A percentile compares a stretch with the other conserved stretches of the same genome.
These are phyloP conservation scores for Ophion costatus DNA, from an alignment of 2,888 invertebrate genomes.

Conservation along the genomic window DNA sequence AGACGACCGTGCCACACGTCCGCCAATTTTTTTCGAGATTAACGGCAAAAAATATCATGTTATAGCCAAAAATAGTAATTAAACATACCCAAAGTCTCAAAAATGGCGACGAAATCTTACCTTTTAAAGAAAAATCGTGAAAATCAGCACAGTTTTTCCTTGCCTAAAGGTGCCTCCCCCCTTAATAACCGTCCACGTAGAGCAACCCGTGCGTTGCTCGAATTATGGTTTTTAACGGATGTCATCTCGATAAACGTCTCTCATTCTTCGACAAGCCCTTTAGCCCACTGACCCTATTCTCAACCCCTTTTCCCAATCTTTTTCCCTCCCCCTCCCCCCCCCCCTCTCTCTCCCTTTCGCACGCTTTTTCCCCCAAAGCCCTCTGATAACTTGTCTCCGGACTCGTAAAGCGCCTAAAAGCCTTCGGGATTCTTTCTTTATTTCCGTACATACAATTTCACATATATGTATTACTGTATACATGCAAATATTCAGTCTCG, in stretches of 20 bases:
- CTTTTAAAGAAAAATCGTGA: too few relatives aligned
- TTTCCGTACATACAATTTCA: constrained; percentile 17
- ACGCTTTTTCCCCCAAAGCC: constrained; percentile 67
- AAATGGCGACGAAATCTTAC: too few relatives aligned
- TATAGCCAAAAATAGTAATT: too few relatives aligned
- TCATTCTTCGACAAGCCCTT: constrained; percentile 63
- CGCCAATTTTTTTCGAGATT: too few relatives aligned
- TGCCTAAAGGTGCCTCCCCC: too few relatives aligned
- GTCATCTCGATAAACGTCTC: constrained; percentile 74
- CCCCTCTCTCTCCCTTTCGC: constrained; percentile 50
- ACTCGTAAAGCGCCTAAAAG: constrained; percentile 80
- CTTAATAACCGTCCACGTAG: background rate
- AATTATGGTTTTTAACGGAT: constrained; percentile 83
- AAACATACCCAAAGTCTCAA: too few relatives aligned
- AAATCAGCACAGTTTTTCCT: too few relatives aligned
- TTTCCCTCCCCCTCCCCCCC: constrained; percentile 64
- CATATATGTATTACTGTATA: background rate
- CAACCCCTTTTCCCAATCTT: constrained; percentile 52
- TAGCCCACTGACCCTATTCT: constrained; percentile 57
- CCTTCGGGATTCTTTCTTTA: constrained; percentile 74
- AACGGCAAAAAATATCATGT: too few relatives aligned
- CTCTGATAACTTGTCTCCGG: constrained; percentile 75
- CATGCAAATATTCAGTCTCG: background rate
- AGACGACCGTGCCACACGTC: too few relatives aligned
- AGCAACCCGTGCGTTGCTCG: constrained; percentile 70